phyloP scores from a whole-genome alignment of 2,113 vertebrate species.

The Ailurus styani region DNA sequence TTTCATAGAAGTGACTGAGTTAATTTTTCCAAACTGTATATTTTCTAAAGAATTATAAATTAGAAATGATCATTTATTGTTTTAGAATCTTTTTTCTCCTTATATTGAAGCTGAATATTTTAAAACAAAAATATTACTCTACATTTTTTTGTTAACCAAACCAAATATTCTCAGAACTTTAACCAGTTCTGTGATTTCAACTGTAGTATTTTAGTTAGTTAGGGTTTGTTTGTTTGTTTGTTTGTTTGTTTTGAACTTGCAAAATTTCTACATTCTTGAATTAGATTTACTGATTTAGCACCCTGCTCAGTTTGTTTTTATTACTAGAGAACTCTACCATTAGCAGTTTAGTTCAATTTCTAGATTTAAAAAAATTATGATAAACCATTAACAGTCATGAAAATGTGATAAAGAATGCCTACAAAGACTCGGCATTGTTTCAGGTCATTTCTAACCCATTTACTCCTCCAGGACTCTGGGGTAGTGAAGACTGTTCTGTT shows the following conservation, averaged over 20 bases:
- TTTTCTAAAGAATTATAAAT: slow-evolving; percentile 28
- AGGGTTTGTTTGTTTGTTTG: background rate
- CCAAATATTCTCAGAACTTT: background rate
- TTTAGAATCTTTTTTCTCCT: background rate
- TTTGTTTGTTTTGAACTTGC: background rate
- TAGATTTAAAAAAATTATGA: background rate
- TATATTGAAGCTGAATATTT: background rate
- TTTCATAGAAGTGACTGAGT: background rate
- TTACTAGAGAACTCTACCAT: background rate
- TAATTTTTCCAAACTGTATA: background rate
- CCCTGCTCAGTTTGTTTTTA: background rate
- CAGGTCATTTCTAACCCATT: background rate
- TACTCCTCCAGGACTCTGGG: slow-evolving; percentile 87
- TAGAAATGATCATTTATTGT: background rate
- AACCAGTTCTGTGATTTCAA: slow-evolving; percentile 13
- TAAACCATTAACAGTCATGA: background rate
- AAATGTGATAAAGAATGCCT: background rate
- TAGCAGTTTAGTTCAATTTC: background rate
- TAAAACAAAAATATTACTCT: slow-evolving; percentile 11
- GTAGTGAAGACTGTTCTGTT: slow-evolving; percentile 81
- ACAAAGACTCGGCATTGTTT: background rate
- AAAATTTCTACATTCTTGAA: background rate
- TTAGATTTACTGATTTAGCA: background rate
- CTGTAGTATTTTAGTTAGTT: background rate
- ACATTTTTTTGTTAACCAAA: background rate